Base-by-base conservation (phyloP, 2,113 vertebrate species). In the Halichoerus grypus region DNA sequence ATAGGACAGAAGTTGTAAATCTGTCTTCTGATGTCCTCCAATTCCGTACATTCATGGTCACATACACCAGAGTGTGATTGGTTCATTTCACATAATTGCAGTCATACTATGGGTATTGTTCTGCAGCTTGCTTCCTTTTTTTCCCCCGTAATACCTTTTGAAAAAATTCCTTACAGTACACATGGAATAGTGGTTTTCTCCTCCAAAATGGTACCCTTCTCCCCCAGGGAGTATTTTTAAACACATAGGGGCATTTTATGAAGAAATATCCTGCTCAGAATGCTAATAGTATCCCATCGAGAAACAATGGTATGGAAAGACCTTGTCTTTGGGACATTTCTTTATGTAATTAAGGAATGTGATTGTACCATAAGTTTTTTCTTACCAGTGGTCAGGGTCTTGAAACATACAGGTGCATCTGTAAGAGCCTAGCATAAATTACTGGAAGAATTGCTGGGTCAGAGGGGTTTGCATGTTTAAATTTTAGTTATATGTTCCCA, bases 21-120 rank as follows among this genome's bases (percentile, higher is more conserved):
- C 77, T 72, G 77, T 59, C 26, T 72, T 55, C 55, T 9, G 6
- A 46, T 0, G 0, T 67, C 26, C 59, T 19, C 36, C 0, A 13
- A 28, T 65, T 92, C 49, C 39, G 9, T 85, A 22, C 33, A 18
- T 18, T 26, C 31, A 7, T 7, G 0, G 15, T 3, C 12, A 14
- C 21, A 10, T 31, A 22, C 72, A 51, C 33, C 36, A 24, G 51
- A 59, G 3, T 19, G 6, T 36, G 69, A n/a, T 19, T 57, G 49
- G 49, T 26, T 91, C 76, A 51, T 92, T 92, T 31, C 42, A 71
- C 24, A 26, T 88, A 85, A 84, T 97, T 91, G 80, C 21, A 91
- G 57, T 85, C 81, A 88, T 31, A 16, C 57, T 49, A 2, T 69
- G 8, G 65, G 22, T 72, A 10, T 85, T 85, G 88, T 82, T 92